Conservation (phyloP, 2,888 invertebrate species). For the Acrocyrtus sp. region DNA sequence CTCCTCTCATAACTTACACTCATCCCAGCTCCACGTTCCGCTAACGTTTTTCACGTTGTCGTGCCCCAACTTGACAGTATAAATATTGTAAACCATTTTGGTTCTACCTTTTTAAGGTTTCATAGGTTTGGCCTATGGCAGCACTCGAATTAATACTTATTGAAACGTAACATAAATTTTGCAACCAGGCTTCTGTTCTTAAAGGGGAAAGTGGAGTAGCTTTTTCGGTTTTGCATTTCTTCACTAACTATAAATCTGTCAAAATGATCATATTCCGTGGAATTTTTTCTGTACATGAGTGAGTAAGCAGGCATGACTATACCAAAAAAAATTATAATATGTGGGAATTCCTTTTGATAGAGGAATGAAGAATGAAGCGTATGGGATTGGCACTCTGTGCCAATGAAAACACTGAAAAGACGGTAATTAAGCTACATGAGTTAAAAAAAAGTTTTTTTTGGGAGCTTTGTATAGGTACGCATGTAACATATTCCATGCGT, state of each 20-base stretch:
- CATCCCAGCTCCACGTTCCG: too few species aligned
- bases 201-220: too few species aligned
- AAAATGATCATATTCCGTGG: constrained; percentile 25
- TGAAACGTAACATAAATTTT: too few species aligned
- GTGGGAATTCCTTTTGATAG: neutral
- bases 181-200: too few species aligned
- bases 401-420: constrained; percentile 41
- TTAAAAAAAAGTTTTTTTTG: neutral
- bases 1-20: neutral
- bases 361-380: neutral
- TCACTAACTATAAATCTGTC: constrained; percentile 42
- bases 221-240: neutral
- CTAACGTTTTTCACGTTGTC: too few species aligned
- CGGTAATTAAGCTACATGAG: neutral
- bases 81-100: too few species aligned
- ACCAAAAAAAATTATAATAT: constrained; percentile 1
- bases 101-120: too few species aligned
- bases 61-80: too few species aligned
- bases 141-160: too few species aligned
- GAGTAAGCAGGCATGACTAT: neutral
- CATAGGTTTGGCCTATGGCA: too few species aligned
- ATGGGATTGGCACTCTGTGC: constrained; percentile 15
- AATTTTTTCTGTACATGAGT: constrained; percentile 10
- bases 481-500: neutral
- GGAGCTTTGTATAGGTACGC: neutral